Base-by-base conservation (phyloP, 2,113 vertebrate species). In the Tyrannus savana region DNA sequence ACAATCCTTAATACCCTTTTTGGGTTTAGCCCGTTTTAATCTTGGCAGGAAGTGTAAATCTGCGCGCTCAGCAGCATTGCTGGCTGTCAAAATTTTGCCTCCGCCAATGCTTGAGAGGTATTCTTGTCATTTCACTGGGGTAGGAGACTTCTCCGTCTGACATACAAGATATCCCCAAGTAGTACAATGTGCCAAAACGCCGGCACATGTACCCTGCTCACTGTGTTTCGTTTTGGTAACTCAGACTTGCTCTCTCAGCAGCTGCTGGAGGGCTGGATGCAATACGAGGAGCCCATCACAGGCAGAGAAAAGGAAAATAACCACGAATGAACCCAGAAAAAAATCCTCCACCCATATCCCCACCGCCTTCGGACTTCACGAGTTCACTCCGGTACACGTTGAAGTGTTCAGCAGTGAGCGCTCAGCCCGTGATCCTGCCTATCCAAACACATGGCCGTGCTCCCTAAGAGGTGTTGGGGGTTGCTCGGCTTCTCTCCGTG, bases 41-140 rank as follows among this genome's bases (percentile, higher is more conserved):
- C 97, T 98, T 98, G 97, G 98, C 97, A 98, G 97, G 97, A 97
- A 97, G 96, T 97, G 93, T 94, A 95, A 97, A 98, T 98, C 97
- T 97, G 95, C 94, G 96, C 75, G 92, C 96, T 97, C 95, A 94
- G 97, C 97, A 97, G 96, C 97, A 94, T 98, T 96, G 95, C 96
- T 98, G 98, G 98, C 98, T 98, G 98, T 97, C 97, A 98, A 97
- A 94, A 92, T 96, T 84, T 94, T 95, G 97, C 96, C 97, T 97
- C 97, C 93, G 97, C 98, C 98, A 97, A 84, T 96, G 96, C 96
- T 94, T 95, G 94, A 97, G 94, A 95, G 96, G 97, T 96, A 97
- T 97, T 96, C 97, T 93, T 97, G 96, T 98, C 97, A 97, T 97
- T 98, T 96, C 90, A 81, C 95, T 19, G 89, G 80, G 91, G 91